Percentiles rank a stretch among this genome's conserved stretches.
Evolutionary conservation across 2,888 invertebrate species (phyloP).

Genomic region (Ceriagrion tenellum): DNA sequence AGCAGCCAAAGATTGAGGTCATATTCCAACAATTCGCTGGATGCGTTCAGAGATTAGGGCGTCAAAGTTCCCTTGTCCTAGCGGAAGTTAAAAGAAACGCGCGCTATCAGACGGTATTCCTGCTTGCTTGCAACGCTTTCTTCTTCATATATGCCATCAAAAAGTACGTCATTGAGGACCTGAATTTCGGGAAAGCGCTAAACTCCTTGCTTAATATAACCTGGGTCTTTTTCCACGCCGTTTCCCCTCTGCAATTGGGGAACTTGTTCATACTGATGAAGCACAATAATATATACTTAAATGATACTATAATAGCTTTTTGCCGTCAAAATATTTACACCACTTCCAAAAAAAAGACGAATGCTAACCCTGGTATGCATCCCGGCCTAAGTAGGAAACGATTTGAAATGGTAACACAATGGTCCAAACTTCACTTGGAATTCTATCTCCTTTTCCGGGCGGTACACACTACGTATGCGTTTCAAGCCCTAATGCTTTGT

Average conservation of each 20-base stretch:
- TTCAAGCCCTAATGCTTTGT: neutral
- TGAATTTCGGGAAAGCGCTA: neutral
- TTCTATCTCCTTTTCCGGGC: neutral
- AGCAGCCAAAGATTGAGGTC: neutral
- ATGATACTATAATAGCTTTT: neutral
- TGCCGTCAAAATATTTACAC: too few species aligned
- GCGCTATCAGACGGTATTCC: neutral
- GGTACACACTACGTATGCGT: neutral
- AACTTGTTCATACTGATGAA: neutral
- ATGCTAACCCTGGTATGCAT: too few species aligned
- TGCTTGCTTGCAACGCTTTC: neutral
- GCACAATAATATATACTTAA: neutral
- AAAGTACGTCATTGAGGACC: neutral
- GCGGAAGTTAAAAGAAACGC: neutral
- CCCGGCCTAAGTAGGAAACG: too few species aligned
- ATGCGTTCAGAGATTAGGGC: neutral
- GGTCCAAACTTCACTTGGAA: neutral
- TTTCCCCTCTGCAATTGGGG: neutral
- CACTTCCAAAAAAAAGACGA: too few species aligned
- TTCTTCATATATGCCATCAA: neutral
- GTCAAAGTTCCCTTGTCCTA: neutral
- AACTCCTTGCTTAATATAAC: neutral
- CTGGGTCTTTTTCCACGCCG: neutral
- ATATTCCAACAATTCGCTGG: neutral
- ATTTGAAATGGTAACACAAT: neutral